phyloP scores from a whole-genome alignment of 2,113 vertebrate species.

The Zosterops lateralis region DNA sequence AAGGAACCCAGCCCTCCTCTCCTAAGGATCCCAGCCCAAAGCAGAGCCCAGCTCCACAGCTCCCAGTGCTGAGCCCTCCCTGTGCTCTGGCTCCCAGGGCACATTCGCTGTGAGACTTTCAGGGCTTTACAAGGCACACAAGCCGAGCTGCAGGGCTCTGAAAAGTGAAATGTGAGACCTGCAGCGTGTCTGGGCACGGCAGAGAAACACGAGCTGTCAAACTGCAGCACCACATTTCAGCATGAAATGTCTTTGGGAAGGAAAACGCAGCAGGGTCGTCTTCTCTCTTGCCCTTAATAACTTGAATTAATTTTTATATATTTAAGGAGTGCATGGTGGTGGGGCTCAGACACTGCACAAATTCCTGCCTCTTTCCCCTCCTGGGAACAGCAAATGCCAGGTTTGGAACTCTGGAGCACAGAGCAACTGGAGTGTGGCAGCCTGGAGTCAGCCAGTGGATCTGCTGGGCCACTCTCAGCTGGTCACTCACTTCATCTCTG shows the following conservation, averaged over 20 bases:
- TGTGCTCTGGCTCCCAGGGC: background rate
- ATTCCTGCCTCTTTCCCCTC: background rate
- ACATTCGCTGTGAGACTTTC: background rate
- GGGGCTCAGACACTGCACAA: background rate
- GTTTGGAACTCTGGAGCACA: background rate
- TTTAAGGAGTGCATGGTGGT: background rate
- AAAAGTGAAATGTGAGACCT: background rate
- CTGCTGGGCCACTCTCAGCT: background rate
- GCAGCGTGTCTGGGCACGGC: background rate
- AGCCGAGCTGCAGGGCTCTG: background rate
- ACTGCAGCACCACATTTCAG: background rate
- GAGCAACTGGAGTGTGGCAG: fast-evolving
- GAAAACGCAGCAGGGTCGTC: fast-evolving
- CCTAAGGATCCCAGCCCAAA: background rate
- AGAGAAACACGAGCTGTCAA: background rate
- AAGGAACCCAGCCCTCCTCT: too few relatives aligned
- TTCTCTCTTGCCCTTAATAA: background rate
- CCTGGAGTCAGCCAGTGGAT: background rate
- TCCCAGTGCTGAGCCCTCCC: background rate
- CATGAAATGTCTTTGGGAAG: background rate
- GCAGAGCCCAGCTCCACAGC: fast-evolving
- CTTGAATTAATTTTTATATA: background rate
- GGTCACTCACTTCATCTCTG: background rate
- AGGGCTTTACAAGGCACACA: background rate
- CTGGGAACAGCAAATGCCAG: background rate